phyloP scores from a whole-genome alignment of 2,888 invertebrate genomes.

The Morpho achilles region DNA sequence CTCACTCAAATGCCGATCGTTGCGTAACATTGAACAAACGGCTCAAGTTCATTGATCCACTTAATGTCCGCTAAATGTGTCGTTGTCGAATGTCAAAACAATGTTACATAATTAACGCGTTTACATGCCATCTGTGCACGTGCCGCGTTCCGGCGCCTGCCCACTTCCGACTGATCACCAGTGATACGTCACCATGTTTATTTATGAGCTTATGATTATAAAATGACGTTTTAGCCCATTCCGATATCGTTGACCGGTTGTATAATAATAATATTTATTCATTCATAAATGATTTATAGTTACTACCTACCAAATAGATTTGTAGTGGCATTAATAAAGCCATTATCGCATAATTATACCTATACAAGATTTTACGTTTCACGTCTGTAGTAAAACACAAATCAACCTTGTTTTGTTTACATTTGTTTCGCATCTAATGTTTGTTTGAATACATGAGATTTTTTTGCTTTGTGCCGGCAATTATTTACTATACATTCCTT shows the following conservation, averaged over 20 bases:
- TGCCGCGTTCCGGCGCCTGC: slow-evolving; percentile 35
- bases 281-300: slow-evolving; percentile 74
- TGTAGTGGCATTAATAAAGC: slow-evolving; percentile 67
- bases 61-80: slow-evolving; percentile 76
- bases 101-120: slow-evolving; percentile 69
- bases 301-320: slow-evolving; percentile 73
- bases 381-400: slow-evolving; percentile 62
- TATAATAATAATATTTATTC: slow-evolving; percentile 67
- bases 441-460: slow-evolving; percentile 10
- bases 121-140: slow-evolving; percentile 53
- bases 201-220: slow-evolving; percentile 77
- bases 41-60: slow-evolving; percentile 79
- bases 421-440: slow-evolving; percentile 27
- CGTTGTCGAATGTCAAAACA: slow-evolving; percentile 76
- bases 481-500: neutral
- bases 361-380: slow-evolving; percentile 66
- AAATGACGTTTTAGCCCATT: slow-evolving; percentile 73
- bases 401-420: slow-evolving; percentile 49
- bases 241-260: slow-evolving; percentile 72
- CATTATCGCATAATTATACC: slow-evolving; percentile 70
- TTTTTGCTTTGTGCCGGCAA: slow-evolving; percentile 1
- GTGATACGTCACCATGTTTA: slow-evolving; percentile 69
- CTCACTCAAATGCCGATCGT: slow-evolving; percentile 75
- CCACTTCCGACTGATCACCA: slow-evolving; percentile 52
- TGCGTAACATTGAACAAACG: slow-evolving; percentile 70